A percentile compares a stretch with the other conserved stretches of the same genome.
Conservation (phyloP, 2,113 vertebrate species). For the Nycticebus coucang region DNA sequence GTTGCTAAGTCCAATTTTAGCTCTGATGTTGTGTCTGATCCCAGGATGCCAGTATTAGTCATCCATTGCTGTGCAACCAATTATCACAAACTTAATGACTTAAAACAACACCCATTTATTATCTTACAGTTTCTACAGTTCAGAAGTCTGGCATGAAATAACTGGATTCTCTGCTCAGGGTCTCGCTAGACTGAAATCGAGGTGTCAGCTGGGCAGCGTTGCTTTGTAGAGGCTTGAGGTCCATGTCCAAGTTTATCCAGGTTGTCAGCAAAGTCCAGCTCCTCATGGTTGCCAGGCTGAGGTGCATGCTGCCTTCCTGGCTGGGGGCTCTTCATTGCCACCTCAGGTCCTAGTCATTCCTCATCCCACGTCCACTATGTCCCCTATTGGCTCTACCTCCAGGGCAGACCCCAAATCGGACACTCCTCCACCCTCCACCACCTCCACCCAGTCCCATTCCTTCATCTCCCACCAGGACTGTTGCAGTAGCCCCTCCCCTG, state of each 20-base stretch:
- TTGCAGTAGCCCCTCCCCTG: not conserved
- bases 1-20: not conserved
- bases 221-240: not conserved
- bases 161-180: not conserved
- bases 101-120: not conserved
- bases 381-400: not conserved
- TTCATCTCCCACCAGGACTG: not conserved
- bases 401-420: not conserved
- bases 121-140: not conserved
- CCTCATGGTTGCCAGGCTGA: fast-evolving
- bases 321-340: not conserved
- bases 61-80: not conserved
- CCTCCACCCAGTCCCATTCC: not conserved
- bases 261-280: not conserved
- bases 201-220: not conserved
- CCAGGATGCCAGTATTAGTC: not conserved
- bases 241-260: not conserved
- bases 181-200: not conserved
- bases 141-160: not conserved
- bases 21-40: not conserved
- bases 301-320: not conserved
- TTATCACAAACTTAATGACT: not conserved
- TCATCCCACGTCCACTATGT: not conserved
- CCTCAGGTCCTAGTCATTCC: not conserved
- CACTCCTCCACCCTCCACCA: not conserved